These are phyloP conservation scores for Hyles euphorbiae DNA, from an alignment of 1,140 invertebrate species.

Conservation along the genomic window DNA sequence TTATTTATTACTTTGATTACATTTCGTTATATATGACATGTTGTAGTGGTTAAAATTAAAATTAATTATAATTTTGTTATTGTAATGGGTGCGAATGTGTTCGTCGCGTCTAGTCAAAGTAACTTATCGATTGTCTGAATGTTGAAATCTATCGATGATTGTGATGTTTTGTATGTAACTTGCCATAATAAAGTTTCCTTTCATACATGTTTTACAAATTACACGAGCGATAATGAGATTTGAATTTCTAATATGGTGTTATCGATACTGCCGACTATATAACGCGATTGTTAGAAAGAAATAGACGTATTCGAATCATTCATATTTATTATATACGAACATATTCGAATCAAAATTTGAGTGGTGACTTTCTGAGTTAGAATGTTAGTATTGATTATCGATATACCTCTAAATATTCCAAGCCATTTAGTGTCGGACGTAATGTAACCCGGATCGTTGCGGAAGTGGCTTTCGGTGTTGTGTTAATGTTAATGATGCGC, in stretches of 20 bases:
- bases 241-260: neutral
- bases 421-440: conserved; percentile 16
- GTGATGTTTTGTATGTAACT: neutral
- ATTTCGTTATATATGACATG: too few relatives aligned
- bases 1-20: neutral
- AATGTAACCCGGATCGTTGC: conserved; percentile 41
- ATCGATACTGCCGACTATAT: conserved; percentile 2
- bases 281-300: conserved; percentile 5
- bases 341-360: too few relatives aligned
- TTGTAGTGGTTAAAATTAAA: conserved; percentile 2
- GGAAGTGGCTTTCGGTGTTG: conserved; percentile 53
- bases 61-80: conserved; percentile 2
- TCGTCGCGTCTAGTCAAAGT: conserved; percentile 7
- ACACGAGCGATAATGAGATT: too few relatives aligned
- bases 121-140: conserved; percentile 2
- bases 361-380: too few relatives aligned
- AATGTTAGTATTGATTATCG: too few relatives aligned
- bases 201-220: too few relatives aligned
- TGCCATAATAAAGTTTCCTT: neutral
- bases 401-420: conserved; percentile 18
- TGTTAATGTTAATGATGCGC: conserved; percentile 40
- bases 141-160: neutral
- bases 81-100: conserved; percentile 3
- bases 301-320: neutral
- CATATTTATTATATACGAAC: too few relatives aligned